Evolutionary conservation across 37 sponge, comb jelly and placozoan species (phyloP).

Genomic region (Corticium candelabrum): DNA sequence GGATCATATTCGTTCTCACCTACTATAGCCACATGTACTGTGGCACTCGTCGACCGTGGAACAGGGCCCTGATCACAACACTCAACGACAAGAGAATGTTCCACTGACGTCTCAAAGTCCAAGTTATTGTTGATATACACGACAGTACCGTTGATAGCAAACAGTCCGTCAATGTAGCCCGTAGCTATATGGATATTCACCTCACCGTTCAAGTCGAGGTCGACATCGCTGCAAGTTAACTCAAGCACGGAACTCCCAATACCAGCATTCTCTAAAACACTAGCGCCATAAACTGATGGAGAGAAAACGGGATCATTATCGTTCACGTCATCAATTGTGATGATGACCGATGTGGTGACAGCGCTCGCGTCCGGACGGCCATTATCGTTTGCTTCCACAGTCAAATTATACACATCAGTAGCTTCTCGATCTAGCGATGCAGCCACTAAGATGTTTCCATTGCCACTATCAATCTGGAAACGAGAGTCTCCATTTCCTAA

Average conservation of each 20-base stretch:
- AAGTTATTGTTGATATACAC: slow-evolving; percentile 16
- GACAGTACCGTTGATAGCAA: slow-evolving; percentile 7
- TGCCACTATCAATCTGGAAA: slow-evolving; percentile 41
- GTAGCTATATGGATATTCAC: not conserved
- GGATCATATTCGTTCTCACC: not conserved
- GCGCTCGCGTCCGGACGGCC: not conserved
- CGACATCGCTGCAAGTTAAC: slow-evolving; percentile 10
- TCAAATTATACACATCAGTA: slow-evolving; percentile 23
- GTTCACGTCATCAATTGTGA: not conserved
- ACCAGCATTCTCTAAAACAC: not conserved
- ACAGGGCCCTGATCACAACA: slow-evolving; percentile 35
- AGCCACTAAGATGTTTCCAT: slow-evolving; percentile 42
- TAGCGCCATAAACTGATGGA: slow-evolving; percentile 17
- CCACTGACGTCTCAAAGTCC: slow-evolving; percentile 11
- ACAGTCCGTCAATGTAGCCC: not conserved
- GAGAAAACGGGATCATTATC: not conserved
- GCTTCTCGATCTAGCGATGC: slow-evolving; percentile 48
- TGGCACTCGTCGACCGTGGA: not conserved
- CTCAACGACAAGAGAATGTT: slow-evolving; percentile 16
- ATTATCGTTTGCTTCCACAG: slow-evolving; percentile 41
- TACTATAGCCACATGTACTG: not conserved
- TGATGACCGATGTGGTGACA: not conserved
- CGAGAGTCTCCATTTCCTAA: slow-evolving; percentile 45
- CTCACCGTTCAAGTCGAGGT: not conserved
- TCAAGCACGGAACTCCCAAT: slow-evolving; percentile 19